These are phyloP conservation scores for Manis crassicaudata DNA, from an alignment of 2,797 vertebrate species.

Conservation along the genomic window DNA sequence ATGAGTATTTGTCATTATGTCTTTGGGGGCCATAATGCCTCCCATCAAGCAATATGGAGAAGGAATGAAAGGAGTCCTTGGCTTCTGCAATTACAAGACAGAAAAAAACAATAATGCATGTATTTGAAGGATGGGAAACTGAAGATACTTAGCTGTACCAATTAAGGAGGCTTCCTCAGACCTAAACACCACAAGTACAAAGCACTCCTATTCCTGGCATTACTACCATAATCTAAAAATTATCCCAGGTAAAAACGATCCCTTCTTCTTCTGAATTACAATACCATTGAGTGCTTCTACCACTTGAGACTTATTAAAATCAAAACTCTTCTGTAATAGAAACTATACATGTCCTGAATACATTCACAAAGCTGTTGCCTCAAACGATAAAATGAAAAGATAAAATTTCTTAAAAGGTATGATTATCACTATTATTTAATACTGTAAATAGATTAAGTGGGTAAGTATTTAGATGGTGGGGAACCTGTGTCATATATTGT, in stretches of 20 bases:
- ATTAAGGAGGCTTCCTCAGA: not conserved
- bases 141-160: constrained; percentile 5
- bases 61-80: constrained; percentile 34
- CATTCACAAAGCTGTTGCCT: not conserved
- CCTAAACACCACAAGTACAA: not conserved
- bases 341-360: not conserved
- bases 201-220: not conserved
- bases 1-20: constrained; percentile 99
- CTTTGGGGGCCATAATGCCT: constrained; percentile 95
- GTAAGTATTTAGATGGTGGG: not conserved
- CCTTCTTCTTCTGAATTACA: not conserved
- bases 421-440: not conserved
- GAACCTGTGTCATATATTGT: not conserved
- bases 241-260: not conserved
- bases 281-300: accelerated
- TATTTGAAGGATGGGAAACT: not conserved
- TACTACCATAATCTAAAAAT: not conserved
- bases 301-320: not conserved
- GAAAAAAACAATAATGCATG: not conserved
- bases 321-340: not conserved
- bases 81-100: constrained; percentile 26
- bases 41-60: constrained; percentile 57
- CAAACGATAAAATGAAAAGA: not conserved
- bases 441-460: not conserved
- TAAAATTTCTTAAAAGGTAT: not conserved